Percentiles rank a stretch among this genome's conserved stretches.
Evolutionary conservation across 2,888 invertebrate species (phyloP).

Genomic region (Zygothrica quintamaculata): DNA sequence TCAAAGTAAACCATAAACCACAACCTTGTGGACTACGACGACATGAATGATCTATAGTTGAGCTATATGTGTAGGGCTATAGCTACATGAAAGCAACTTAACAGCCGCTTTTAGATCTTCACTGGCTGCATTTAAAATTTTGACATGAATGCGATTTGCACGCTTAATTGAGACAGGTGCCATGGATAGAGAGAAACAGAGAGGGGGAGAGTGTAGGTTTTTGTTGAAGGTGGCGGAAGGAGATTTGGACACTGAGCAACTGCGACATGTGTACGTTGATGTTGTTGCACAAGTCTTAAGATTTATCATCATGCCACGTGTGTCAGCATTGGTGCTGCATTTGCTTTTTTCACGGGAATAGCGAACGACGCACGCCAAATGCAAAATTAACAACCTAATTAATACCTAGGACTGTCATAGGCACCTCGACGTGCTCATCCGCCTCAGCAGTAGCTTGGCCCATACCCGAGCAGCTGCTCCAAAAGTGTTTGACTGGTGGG

Average conservation of each 20-base stretch:
- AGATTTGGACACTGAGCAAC: conserved; percentile 39
- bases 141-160: conserved; percentile 78
- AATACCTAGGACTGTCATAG: conserved; percentile 73
- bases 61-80: conserved; percentile 1
- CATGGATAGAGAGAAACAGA: conserved; percentile 12
- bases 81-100: conserved; percentile 18
- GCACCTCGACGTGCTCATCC: conserved; percentile 41
- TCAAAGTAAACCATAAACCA: conserved; percentile 35
- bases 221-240: conserved; percentile 28
- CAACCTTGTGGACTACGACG: conserved; percentile 6
- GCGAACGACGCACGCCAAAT: conserved; percentile 80
- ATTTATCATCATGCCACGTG: conserved; percentile 78
- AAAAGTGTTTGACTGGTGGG: conserved; percentile 40
- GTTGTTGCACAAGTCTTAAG: conserved; percentile 74
- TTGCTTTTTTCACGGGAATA: conserved; percentile 73
- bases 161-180: conserved; percentile 81
- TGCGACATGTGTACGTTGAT: conserved; percentile 70
- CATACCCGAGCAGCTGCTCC: conserved; percentile 70
- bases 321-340: conserved; percentile 57
- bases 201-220: not conserved
- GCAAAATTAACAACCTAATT: conserved; percentile 84
- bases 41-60: conserved; percentile 31
- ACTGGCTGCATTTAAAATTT: conserved; percentile 63
- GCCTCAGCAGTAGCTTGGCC: conserved; percentile 13
- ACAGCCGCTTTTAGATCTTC: conserved; percentile 63